These are phyloP conservation scores for Abscondita cerata DNA, from an alignment of 2,888 invertebrate species.

Conservation along the genomic window DNA sequence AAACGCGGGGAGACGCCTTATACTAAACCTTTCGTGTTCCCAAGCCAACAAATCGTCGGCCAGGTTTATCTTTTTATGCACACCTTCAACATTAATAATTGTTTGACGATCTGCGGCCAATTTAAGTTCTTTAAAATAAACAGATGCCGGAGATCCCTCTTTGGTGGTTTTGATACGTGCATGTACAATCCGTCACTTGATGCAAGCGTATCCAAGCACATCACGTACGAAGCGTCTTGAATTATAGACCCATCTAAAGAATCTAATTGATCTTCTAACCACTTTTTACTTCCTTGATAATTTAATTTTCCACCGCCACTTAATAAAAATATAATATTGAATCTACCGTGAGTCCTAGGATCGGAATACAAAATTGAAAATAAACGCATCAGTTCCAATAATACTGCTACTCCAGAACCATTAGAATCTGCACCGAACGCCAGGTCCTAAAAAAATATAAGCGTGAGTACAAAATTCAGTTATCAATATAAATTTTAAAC, in stretches of 20 bases:
- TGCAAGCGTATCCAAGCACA: slow-evolving; percentile 87
- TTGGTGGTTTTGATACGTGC: slow-evolving; percentile 97
- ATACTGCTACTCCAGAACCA: slow-evolving; percentile 86
- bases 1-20: slow-evolving; percentile 88
- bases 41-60: slow-evolving; percentile 91
- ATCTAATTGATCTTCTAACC: slow-evolving; percentile 93
- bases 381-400: slow-evolving; percentile 86
- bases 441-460: slow-evolving; percentile 69
- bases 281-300: slow-evolving; percentile 94
- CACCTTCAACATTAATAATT: slow-evolving; percentile 65
- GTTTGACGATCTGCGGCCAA: slow-evolving; percentile 61
- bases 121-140: slow-evolving; percentile 68
- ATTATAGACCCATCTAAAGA: slow-evolving; percentile 72
- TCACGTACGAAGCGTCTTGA: slow-evolving; percentile 87
- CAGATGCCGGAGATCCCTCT: slow-evolving; percentile 78
- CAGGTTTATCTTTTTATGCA: slow-evolving; percentile 96
- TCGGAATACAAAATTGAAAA: slow-evolving; percentile 87
- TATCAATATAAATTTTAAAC: not conserved
- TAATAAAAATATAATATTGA: slow-evolving; percentile 85
- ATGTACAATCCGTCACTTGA: slow-evolving; percentile 73
- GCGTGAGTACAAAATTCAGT: slow-evolving; percentile 19
- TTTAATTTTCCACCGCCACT: slow-evolving; percentile 92
- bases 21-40: slow-evolving; percentile 97
- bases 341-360: slow-evolving; percentile 73
- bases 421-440: slow-evolving; percentile 92